These are phyloP conservation scores for Zaprionus camerounensis DNA, from an alignment of 1,140 invertebrate species.

Conservation along the genomic window DNA sequence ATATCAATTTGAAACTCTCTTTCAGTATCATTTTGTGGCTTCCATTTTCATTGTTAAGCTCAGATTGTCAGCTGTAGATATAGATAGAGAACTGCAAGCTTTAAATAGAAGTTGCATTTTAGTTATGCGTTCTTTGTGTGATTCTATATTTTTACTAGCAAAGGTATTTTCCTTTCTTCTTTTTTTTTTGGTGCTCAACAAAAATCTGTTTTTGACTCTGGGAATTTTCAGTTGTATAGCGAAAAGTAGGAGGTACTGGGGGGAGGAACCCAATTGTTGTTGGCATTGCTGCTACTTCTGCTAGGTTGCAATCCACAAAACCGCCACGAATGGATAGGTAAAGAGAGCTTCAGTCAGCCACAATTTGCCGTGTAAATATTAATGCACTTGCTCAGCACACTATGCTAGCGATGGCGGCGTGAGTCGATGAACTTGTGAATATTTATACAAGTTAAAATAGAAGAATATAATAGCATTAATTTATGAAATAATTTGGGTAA, in stretches of 20 bases:
- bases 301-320: slow-evolving; percentile 68
- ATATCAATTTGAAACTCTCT: neutral
- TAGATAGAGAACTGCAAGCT: slow-evolving; percentile 18
- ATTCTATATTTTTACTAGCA: slow-evolving; percentile 16
- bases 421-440: neutral
- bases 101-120: slow-evolving; percentile 33
- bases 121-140: slow-evolving; percentile 22
- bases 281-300: slow-evolving; percentile 30
- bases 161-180: slow-evolving; percentile 24
- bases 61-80: slow-evolving; percentile 2
- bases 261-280: slow-evolving; percentile 27
- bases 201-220: slow-evolving; percentile 72
- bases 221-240: slow-evolving; percentile 47
- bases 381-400: slow-evolving; percentile 54
- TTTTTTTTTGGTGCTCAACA: slow-evolving; percentile 20
- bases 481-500: too few species aligned
- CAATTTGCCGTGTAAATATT: slow-evolving; percentile 81
- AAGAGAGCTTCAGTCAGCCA: slow-evolving; percentile 55
- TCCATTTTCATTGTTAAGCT: slow-evolving; percentile 7
- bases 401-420: slow-evolving; percentile 32
- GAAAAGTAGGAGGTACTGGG: neutral
- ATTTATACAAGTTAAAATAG: too few species aligned
- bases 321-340: slow-evolving; percentile 50
- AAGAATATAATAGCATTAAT: too few species aligned
- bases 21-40: neutral